Evolutionary conservation across 2,888 invertebrate genomes (phyloP), one percentile per base, ranked within the genome.

Genomic region (Drosophila fungiperda): DNA sequence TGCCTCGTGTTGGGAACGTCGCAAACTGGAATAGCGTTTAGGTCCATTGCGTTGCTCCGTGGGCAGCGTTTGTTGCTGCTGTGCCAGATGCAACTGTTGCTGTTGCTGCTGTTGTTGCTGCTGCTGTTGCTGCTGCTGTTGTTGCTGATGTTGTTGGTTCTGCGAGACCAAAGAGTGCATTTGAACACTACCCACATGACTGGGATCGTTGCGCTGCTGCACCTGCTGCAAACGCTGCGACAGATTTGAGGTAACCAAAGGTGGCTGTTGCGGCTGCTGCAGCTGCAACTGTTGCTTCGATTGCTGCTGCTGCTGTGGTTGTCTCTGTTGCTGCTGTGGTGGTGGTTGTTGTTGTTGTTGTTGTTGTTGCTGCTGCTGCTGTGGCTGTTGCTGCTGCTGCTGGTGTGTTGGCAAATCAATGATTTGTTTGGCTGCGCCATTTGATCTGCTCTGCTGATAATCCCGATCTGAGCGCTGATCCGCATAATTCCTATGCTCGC

Each of bases 11-110:
- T 93, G 93, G 5, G 91, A 87, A 29, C 92, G 90, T 35, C 96
- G 93, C 82, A 96, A 94, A 67, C 95, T 95, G 4, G 96, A 96
- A 91, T 96, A 96, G 32, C 96, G 94, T 86, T 96, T 96, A 11
- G 95, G 95, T 76, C 95, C 93, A 29, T 93, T 93, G 70, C 91
- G 92, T 52, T 93, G 91, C 82, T 94, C 93, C 73, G 93, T 92
- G 66, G 93, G 91, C 72, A 78, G 52, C 59, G 80, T 80, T 64
- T 64, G 65, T 33, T 53, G 67, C 20, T 72, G 73, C 12, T 61
- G 68, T 40, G 63, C 33, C 29, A 68, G 17, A 40, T 69, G 68
- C 53, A 66, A 36, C 26, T 55, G 54, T 35, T 80, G 82, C 42
- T 77, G 71, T 17, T 52, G 40, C 1, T 76, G 80, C 15, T 80